A percentile compares a stretch with the other conserved stretches of the same genome.
phyloP scores from a whole-genome alignment of 2,888 invertebrate genomes.

The Sinotaia quadrata region DNA sequence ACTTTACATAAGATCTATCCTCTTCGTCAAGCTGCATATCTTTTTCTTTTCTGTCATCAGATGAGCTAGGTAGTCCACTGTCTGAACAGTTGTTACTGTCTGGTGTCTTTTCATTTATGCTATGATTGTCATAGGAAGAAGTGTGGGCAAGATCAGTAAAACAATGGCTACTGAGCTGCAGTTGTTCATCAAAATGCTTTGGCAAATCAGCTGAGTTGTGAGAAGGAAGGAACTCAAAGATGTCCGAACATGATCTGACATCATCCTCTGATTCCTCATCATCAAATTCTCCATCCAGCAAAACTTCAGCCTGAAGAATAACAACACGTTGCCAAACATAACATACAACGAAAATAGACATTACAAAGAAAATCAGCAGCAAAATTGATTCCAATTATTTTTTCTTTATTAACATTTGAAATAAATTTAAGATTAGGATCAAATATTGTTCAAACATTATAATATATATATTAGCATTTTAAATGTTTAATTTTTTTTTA shows the following conservation, averaged over 20 bases:
- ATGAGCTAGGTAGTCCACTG: too few species aligned
- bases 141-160: not conserved
- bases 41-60: not conserved
- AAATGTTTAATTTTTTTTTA: not conserved
- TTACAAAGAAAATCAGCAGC: too few species aligned
- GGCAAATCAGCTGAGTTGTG: conserved; percentile 39
- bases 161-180: conserved; percentile 2
- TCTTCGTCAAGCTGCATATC: conserved; percentile 13
- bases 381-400: too few species aligned
- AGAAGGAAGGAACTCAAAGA: conserved; percentile 41
- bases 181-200: conserved; percentile 19
- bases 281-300: conserved; percentile 19
- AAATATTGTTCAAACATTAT: too few species aligned
- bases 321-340: too few species aligned
- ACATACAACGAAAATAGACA: too few species aligned
- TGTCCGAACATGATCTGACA: conserved; percentile 39
- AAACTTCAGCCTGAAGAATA: conserved; percentile 2
- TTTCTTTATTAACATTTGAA: too few species aligned
- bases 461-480: not conserved
- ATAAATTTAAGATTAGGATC: too few species aligned
- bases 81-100: not conserved
- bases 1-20: not conserved
- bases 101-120: not conserved
- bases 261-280: conserved; percentile 38
- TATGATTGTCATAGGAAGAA: not conserved